Evolutionary conservation across 2,113 vertebrate species (phyloP).

Genomic region (Xyliphius kryptos): DNA sequence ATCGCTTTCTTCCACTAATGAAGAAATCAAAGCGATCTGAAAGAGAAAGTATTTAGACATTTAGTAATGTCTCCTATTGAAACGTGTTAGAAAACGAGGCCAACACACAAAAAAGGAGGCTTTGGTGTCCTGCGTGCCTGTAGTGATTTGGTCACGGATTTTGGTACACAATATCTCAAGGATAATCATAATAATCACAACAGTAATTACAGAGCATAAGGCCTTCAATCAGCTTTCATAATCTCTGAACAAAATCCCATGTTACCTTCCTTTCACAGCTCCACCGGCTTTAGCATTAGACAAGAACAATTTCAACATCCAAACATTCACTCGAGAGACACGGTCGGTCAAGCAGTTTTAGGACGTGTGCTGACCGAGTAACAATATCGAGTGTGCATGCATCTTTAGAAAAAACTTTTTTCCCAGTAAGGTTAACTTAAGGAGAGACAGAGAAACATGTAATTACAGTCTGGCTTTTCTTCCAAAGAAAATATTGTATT

Average conservation of each 20-base stretch:
- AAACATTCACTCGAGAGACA: conserved; percentile 32
- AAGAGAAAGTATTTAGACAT: no score
- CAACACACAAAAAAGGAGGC: not conserved
- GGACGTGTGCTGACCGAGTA: conserved; percentile 13
- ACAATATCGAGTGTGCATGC: not conserved
- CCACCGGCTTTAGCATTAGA: conserved; percentile 39
- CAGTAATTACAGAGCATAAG: conserved; percentile 26
- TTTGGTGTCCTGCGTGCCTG: conserved; percentile 7
- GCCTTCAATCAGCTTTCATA: conserved; percentile 47
- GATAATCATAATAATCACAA: conserved; percentile 44
- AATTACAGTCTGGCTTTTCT: conserved; percentile 6
- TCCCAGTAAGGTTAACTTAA: conserved; percentile 8
- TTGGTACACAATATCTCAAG: conserved; percentile 27
- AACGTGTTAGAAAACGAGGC: conserved; percentile 5
- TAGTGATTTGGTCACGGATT: conserved; percentile 30
- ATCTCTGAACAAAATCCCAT: conserved; percentile 35
- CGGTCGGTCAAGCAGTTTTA: conserved; percentile 46
- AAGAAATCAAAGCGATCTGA: no score
- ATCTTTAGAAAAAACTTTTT: not conserved
- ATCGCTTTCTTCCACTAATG: no score
- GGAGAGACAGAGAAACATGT: conserved; percentile 1
- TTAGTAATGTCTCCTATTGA: not conserved
- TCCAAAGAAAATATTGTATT: conserved; percentile 28
- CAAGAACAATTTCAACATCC: conserved; percentile 41
- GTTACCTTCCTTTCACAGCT: conserved; percentile 35